Base-by-base conservation (phyloP, 2,113 vertebrate genomes). In the Dolichotis patagonum region DNA sequence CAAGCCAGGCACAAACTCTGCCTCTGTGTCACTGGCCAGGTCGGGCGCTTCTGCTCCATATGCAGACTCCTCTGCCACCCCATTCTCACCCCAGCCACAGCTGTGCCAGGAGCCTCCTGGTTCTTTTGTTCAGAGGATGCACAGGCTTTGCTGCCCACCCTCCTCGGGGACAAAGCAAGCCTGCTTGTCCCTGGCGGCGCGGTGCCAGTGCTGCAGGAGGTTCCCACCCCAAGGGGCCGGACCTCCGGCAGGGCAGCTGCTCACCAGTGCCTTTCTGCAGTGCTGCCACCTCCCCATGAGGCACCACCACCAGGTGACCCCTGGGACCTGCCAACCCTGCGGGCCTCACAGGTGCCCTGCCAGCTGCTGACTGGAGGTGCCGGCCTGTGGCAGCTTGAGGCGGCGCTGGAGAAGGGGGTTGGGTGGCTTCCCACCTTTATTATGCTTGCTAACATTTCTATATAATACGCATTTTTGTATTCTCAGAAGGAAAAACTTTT, bases 391-490 rank as follows among this genome's bases (percentile, higher is more conserved):
- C 32, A 85, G 69, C 8, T 12, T 63, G 14, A 14, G 3, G 35
- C 69, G 43, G 28, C 32, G 30, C 20, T 69, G 30, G 54, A 82
- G 12, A 77, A 56, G 38, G 32, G 71, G 38, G 62, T 30, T 0
- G 13, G 24, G 38, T 52, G 60, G 62, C 28, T 43, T 91, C 85
- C 85, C 88, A 7, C 60, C 26, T 41, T 90, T 90, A 46, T 41
- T 69, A 38, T 22, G 82, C 67, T 94, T 91, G 78, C 83, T 93
- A 49, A 95, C 52, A 56, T 94, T 90, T 84, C 77, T 58, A 19
- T 19, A 5, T 19, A 90, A 54, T 85, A 92, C 85, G 32, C 69
- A 93, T 41, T 86, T 95, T 94, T 97, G 32, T 97, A 96, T 82
- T 85, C 56, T 77, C 38, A 88, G 56, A 88, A 90, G 63, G 9